Percentiles rank a stretch among this genome's conserved stretches.
phyloP scores from a whole-genome alignment of 2,113 vertebrate species.

The Indicator maculatus region DNA sequence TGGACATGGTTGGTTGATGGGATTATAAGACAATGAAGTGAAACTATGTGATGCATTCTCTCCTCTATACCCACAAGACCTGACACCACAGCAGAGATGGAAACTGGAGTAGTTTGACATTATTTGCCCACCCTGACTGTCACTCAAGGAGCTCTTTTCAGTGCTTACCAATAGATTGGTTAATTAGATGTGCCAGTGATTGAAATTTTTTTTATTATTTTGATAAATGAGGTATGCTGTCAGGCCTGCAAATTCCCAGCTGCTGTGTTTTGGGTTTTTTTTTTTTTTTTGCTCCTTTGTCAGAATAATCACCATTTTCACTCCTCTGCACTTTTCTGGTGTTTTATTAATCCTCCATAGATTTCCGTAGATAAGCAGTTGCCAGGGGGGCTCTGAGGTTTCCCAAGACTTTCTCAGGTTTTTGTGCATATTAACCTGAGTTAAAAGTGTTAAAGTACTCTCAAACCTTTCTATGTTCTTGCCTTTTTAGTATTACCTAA shows the following conservation, averaged over 20 bases:
- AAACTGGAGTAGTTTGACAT: neutral
- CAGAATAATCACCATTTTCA: neutral
- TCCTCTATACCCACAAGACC: neutral
- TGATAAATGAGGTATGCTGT: neutral
- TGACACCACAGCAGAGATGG: neutral
- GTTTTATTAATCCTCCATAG: neutral
- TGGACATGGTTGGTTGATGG: neutral
- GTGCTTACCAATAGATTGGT: neutral
- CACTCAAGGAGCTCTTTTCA: neutral
- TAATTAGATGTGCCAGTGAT: neutral
- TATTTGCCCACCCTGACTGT: neutral
- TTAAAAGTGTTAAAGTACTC: neutral
- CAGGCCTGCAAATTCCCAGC: neutral
- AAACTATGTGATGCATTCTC: neutral
- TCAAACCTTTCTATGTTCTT: neutral
- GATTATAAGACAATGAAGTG: neutral
- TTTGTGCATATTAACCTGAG: neutral
- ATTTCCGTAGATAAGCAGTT: neutral
- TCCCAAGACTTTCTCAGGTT: neutral
- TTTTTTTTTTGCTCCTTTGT: neutral
- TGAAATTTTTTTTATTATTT: neutral
- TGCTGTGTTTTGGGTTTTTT: neutral
- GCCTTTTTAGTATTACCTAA: neutral
- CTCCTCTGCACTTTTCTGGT: neutral
- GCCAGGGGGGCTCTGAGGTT: neutral